These are phyloP conservation scores for Pocillopora grandis DNA, from an alignment of 92 coral and sea anemone species.

Conservation along the genomic window DNA sequence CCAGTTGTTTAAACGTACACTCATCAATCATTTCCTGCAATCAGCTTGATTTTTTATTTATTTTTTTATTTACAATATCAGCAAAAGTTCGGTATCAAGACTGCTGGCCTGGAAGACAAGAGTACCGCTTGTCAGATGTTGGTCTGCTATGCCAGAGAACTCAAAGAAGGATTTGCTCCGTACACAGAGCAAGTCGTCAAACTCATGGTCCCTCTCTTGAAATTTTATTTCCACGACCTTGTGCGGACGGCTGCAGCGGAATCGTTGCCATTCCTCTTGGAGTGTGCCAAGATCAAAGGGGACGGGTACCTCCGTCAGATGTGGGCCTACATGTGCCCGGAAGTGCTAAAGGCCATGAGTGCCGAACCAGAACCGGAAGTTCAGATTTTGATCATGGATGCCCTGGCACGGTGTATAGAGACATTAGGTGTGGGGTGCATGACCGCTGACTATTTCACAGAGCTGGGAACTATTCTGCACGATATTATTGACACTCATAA, in stretches of 20 bases:
- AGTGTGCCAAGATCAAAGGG: conserved; percentile 88
- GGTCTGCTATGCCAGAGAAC: conserved; percentile 94
- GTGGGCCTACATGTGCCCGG: conserved; percentile 97
- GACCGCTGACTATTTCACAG: conserved; percentile 78
- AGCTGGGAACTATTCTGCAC: conserved; percentile 77
- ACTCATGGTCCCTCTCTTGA: conserved; percentile 92
- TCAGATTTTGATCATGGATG: conserved; percentile 88
- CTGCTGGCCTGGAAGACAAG: conserved; percentile 97
- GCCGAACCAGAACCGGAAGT: conserved; percentile 98
- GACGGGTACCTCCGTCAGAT: conserved; percentile 92
- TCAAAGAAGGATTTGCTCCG: conserved; percentile 93
- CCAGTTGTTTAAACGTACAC: too few species aligned
- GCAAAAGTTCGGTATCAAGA: conserved; percentile 99
- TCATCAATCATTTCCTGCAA: neutral
- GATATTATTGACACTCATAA: conserved; percentile 82
- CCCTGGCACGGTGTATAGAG: conserved; percentile 96
- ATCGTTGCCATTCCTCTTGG: conserved; percentile 83
- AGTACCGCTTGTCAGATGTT: conserved; percentile 99
- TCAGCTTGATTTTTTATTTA: neutral
- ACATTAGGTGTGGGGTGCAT: conserved; percentile 89
- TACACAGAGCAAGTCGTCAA: conserved; percentile 92
- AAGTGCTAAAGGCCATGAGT: conserved; percentile 85
- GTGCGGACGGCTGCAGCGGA: conserved; percentile 99
- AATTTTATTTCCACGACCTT: conserved; percentile 97
- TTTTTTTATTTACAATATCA: conserved; percentile 22